Percentiles rank a stretch among this genome's conserved stretches.
Evolutionary conservation across 2,797 vertebrate species (phyloP).

Genomic region (Thripadectes ignobilis): DNA sequence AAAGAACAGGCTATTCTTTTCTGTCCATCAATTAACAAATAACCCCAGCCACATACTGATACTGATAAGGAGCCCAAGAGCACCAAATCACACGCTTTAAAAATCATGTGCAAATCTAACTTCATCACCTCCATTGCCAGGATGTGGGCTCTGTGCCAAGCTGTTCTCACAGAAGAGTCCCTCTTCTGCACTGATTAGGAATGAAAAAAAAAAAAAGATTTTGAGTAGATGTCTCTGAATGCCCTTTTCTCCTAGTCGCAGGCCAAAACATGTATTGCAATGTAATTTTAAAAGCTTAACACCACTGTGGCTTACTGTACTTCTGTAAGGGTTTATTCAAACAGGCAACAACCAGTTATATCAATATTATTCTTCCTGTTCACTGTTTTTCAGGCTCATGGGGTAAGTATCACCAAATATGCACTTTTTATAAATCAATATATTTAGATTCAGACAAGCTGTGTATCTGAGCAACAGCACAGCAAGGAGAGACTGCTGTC

Average conservation of each 20-base stretch:
- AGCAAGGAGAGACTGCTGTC: constrained; percentile 32
- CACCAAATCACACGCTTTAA: not conserved
- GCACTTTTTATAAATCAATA: constrained; percentile 49
- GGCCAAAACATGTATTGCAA: not conserved
- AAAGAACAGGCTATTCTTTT: not conserved
- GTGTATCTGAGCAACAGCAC: constrained; percentile 61
- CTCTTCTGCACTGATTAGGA: not conserved
- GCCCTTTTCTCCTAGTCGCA: not conserved
- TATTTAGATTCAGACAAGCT: constrained; percentile 59
- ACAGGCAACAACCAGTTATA: not conserved
- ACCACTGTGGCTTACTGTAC: not conserved
- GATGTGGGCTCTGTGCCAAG: not conserved
- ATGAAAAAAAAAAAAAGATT: not conserved
- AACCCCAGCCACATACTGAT: not conserved
- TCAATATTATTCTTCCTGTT: not conserved
- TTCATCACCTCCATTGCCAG: not conserved
- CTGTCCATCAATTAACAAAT: not conserved
- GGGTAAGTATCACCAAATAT: constrained; percentile 12
- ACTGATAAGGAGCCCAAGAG: not conserved
- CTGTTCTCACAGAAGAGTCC: not conserved
- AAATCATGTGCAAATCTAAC: not conserved
- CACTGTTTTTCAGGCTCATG: not conserved
- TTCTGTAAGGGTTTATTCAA: not conserved
- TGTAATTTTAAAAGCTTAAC: not conserved
- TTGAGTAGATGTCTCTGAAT: not conserved